Evolutionary conservation across 2,888 invertebrate genomes (phyloP).

Genomic region (Caenorhabditis panamensis): DNA sequence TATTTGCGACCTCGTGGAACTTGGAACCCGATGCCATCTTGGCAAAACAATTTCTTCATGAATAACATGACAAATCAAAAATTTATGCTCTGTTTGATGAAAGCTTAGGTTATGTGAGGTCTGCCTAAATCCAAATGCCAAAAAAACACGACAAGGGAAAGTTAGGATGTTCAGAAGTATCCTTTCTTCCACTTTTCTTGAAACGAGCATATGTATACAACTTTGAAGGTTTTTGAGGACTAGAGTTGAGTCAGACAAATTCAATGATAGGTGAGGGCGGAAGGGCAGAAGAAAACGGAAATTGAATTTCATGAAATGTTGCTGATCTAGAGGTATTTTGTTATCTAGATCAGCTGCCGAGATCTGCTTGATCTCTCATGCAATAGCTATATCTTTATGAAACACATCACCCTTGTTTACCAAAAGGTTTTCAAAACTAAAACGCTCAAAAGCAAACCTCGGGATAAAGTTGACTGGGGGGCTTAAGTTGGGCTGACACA

Average conservation of each 20-base stretch:
- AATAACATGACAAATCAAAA: slow-evolving; percentile 33
- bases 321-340: background rate
- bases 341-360: background rate
- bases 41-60: slow-evolving; percentile 38
- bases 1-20: slow-evolving; percentile 2
- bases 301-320: slow-evolving; percentile 4
- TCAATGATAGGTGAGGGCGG: slow-evolving; percentile 1
- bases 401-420: too few species aligned
- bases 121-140: background rate
- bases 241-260: background rate
- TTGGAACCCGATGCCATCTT: slow-evolving; percentile 14
- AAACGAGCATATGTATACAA: background rate
- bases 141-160: background rate
- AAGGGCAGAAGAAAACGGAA: background rate
- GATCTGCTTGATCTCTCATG: background rate
- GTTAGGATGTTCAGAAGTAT: too few species aligned
- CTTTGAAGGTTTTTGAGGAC: background rate
- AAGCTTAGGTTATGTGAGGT: slow-evolving; percentile 14
- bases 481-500: background rate
- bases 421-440: slow-evolving; percentile 5
- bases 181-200: too few species aligned
- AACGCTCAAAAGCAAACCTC: slow-evolving; percentile 5
- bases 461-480: too few species aligned
- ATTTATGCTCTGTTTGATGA: slow-evolving; percentile 30
- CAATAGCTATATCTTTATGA: too few species aligned